Conservation (phyloP, 1,140 invertebrate species). For the Campodea augens region DNA sequence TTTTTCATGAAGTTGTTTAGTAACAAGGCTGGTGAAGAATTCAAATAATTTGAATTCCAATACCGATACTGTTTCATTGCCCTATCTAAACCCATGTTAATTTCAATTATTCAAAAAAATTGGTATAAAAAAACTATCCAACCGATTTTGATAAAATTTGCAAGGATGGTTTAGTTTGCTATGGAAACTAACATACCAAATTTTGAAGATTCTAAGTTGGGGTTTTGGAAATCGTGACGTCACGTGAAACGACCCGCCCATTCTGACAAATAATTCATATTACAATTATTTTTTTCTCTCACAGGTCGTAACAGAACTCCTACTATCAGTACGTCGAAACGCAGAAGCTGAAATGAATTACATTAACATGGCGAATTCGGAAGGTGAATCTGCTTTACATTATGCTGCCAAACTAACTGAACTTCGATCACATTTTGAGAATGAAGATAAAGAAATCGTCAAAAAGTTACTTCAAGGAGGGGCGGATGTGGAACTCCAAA, state of each 20-base stretch:
- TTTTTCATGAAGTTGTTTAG: no score
- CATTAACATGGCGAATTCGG: slow-evolving; percentile 64
- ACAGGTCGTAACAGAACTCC: no score
- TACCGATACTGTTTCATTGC: no score
- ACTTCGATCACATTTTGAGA: slow-evolving; percentile 38
- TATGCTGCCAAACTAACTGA: slow-evolving; percentile 64
- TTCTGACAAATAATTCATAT: background rate
- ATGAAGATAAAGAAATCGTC: slow-evolving; percentile 78
- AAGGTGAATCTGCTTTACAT: slow-evolving; percentile 85
- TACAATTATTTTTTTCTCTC: background rate
- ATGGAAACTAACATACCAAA: no score
- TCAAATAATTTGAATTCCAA: background rate
- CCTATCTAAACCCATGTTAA: no score
- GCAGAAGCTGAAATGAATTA: slow-evolving; percentile 47
- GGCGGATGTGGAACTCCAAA: slow-evolving; percentile 67
- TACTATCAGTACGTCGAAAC: slow-evolving; percentile 43
- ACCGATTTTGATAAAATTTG: no score
- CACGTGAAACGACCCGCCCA: no score
- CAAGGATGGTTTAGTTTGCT: no score
- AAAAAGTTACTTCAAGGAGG: slow-evolving; percentile 70
- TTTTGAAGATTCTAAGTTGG: no score
- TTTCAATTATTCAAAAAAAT: no score
- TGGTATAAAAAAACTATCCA: no score
- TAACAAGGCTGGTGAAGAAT: background rate
- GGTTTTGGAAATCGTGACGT: no score